Evolutionary conservation across 64 coral and sea anemone species (phyloP).

Genomic region (Montipora cactus): DNA sequence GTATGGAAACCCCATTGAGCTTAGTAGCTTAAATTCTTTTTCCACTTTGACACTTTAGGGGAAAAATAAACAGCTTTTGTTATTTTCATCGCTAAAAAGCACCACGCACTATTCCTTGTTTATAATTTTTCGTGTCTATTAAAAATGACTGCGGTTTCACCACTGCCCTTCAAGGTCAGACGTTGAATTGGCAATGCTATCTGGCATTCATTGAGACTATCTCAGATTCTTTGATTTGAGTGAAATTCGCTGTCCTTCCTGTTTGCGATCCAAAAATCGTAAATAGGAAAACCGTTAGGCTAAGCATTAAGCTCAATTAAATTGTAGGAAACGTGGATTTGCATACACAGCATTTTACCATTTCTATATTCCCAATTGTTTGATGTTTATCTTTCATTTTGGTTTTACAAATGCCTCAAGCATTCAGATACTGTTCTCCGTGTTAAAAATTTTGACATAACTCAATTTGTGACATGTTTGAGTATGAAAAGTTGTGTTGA

Average conservation of each 20-base stretch:
- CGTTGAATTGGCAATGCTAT: not conserved
- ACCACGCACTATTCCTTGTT: not conserved
- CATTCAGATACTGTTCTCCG: constrained; percentile 3
- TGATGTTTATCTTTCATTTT: constrained; percentile 13
- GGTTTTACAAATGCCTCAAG: constrained; percentile 11
- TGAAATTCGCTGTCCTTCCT: not conserved
- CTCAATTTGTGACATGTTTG: constrained; percentile 40
- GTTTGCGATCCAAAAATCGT: not conserved
- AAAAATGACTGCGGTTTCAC: constrained; percentile 33
- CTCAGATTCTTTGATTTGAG: not conserved
- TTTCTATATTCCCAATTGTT: not conserved
- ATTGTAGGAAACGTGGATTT: constrained; percentile 11
- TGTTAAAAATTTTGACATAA: not conserved
- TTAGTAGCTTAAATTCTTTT: not conserved
- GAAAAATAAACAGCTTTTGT: constrained; percentile 64
- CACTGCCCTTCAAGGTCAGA: not conserved
- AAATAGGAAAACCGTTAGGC: constrained; percentile 23
- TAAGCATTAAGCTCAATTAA: constrained; percentile 12
- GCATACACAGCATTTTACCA: constrained; percentile 17
- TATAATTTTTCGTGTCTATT: constrained; percentile 14
- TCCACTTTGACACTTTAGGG: constrained; percentile 25
- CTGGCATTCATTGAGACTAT: not conserved
- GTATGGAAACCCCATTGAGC: not conserved
- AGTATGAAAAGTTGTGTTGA: constrained; percentile 32
- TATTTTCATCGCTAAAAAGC: constrained; percentile 15